These are phyloP conservation scores for Geodia barretti DNA, from an alignment of 37 sponge, comb jelly and placozoan genomes.

Conservation along the genomic window DNA sequence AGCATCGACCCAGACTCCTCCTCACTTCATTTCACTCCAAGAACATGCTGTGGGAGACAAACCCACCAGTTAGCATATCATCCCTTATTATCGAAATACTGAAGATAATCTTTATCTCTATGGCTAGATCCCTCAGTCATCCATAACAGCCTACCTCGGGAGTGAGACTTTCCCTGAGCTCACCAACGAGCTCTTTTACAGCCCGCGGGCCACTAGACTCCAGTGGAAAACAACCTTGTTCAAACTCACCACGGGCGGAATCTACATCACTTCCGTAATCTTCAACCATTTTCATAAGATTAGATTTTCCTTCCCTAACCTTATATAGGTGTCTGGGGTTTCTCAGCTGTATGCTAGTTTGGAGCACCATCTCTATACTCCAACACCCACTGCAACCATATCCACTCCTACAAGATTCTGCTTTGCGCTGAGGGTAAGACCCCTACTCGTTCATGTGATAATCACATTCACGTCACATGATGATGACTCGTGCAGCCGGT, in stretches of 20 bases:
- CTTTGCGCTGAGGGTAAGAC: slow-evolving; percentile 57
- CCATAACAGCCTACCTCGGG: slow-evolving; percentile 8
- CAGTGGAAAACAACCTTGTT: slow-evolving; percentile 24
- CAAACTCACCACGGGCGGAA: slow-evolving; percentile 18
- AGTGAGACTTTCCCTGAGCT: slow-evolving; percentile 24
- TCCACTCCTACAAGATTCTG: slow-evolving; percentile 38
- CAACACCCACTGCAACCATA: not conserved
- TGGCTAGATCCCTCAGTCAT: slow-evolving; percentile 21
- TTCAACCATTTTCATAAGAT: not conserved
- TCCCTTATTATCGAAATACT: too few species aligned
- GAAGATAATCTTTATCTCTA: too few species aligned
- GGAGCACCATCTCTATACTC: slow-evolving; percentile 42
- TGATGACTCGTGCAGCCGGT: slow-evolving; percentile 32
- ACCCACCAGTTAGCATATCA: slow-evolving; percentile 51
- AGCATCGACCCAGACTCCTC: slow-evolving; percentile 33
- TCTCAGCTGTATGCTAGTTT: not conserved
- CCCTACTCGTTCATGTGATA: not conserved
- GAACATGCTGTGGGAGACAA: slow-evolving; percentile 54
- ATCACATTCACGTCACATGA: not conserved
- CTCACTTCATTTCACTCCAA: slow-evolving; percentile 49
- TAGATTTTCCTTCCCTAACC: too few species aligned
- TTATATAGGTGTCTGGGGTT: not conserved
- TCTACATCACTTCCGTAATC: slow-evolving; percentile 13
- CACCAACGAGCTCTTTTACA: slow-evolving; percentile 12
- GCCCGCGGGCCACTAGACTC: slow-evolving; percentile 3